phyloP scores from a whole-genome alignment of 2,888 invertebrate species.

The Apodemia mormo region DNA sequence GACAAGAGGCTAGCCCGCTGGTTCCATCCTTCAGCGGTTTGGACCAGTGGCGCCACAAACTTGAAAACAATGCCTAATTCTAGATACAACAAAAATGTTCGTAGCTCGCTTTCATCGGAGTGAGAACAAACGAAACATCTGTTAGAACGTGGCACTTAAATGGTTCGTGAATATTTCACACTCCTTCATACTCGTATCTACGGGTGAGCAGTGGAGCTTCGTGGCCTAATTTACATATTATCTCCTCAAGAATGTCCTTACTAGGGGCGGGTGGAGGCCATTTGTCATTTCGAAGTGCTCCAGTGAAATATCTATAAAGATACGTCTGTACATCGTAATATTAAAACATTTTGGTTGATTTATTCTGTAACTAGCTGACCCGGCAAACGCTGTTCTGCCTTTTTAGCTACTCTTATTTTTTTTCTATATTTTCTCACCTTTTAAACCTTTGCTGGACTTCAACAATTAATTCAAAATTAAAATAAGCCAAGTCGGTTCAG shows the following conservation, averaged over 20 bases:
- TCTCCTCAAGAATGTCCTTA: slow-evolving; percentile 8
- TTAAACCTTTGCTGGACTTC: too few species aligned
- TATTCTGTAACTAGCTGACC: too few species aligned
- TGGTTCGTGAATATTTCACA: slow-evolving; percentile 8
- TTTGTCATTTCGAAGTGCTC: slow-evolving; percentile 1
- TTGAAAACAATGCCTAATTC: too few species aligned
- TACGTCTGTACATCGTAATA: slow-evolving; percentile 6
- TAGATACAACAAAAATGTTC: too few species aligned
- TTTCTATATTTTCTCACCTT: too few species aligned
- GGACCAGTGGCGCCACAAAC: too few species aligned
- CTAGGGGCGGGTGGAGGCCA: slow-evolving; percentile 12
- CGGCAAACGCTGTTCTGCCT: too few species aligned
- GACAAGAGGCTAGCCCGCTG: too few species aligned
- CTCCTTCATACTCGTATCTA: not conserved
- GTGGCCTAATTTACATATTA: slow-evolving; percentile 18
- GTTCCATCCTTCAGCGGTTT: too few species aligned
- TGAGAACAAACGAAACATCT: slow-evolving; percentile 3
- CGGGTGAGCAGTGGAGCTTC: slow-evolving; percentile 4
- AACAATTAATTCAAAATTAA: too few species aligned
- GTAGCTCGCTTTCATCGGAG: not conserved
- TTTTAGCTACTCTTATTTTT: too few species aligned
- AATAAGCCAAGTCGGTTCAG: too few species aligned
- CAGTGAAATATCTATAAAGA: slow-evolving; percentile 11
- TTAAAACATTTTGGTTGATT: not conserved
- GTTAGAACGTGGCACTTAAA: slow-evolving; percentile 1